Conservation (phyloP, 2,797 vertebrate species). For the Sebastes hubbsi region DNA sequence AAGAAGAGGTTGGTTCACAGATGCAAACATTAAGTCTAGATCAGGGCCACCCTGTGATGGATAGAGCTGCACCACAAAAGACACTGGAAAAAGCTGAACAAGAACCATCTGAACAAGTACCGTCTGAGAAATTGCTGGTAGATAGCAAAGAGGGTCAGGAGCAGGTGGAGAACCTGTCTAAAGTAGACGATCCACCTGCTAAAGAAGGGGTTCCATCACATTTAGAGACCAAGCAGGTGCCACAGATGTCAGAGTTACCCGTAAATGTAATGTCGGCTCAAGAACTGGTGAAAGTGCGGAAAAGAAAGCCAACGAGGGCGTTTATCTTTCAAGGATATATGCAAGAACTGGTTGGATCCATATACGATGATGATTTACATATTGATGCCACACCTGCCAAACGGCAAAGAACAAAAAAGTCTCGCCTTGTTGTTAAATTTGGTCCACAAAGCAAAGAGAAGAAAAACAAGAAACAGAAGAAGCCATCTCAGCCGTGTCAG, state of each 20-base stretch:
- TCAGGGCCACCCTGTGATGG: constrained; percentile 3
- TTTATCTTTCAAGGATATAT: constrained; percentile 74
- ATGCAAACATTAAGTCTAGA: constrained; percentile 27
- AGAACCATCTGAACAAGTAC: constrained; percentile 7
- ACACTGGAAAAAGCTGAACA: constrained; percentile 5
- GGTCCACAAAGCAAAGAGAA: constrained; percentile 76
- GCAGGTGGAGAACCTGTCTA: constrained; percentile 8
- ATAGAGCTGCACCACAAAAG: constrained; percentile 17
- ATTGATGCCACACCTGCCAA: constrained; percentile 64
- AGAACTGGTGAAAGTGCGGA: constrained; percentile 76
- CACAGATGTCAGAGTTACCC: constrained; percentile 49
- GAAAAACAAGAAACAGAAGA: constrained; percentile 72
- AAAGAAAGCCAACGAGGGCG: constrained; percentile 72
- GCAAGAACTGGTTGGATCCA: constrained; percentile 64
- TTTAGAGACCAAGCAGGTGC: constrained; percentile 24
- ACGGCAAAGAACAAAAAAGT: constrained; percentile 70
- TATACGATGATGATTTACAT: constrained; percentile 57
- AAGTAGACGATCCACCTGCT: constrained; percentile 8
- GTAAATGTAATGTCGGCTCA: constrained; percentile 75
- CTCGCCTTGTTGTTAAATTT: constrained; percentile 78
- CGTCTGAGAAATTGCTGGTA: constrained; percentile 17
- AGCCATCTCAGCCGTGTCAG: constrained; percentile 52
- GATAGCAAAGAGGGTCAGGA: constrained; percentile 6
- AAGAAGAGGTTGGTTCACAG: constrained; percentile 28
- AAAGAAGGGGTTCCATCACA: constrained; percentile 30